Conservation (phyloP, 2,888 invertebrate species). For the Ormyrus labotus region DNA sequence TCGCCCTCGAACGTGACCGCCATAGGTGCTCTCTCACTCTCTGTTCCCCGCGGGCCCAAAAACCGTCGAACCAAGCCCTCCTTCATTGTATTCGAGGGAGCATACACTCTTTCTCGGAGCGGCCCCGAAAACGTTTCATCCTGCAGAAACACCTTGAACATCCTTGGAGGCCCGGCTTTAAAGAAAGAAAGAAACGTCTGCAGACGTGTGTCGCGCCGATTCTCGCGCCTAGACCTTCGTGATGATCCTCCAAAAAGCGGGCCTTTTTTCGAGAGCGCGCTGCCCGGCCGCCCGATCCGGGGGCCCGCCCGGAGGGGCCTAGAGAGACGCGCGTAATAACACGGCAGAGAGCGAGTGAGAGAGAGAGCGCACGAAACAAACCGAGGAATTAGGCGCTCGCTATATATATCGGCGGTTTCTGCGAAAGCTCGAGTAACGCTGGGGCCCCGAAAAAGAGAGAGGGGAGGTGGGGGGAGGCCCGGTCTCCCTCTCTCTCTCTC, state of each 20-base stretch:
- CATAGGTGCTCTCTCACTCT: no score
- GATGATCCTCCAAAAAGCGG: neutral
- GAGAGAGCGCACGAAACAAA: constrained; percentile 70
- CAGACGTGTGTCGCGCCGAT: constrained; percentile 41
- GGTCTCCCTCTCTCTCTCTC: no score
- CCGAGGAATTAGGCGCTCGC: constrained; percentile 69
- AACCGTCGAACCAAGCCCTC: neutral
- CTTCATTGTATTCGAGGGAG: no score
- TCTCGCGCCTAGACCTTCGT: constrained; percentile 52
- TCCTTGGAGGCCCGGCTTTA: constrained; percentile 2
- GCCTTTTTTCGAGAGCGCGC: no score
- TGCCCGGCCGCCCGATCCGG: no score
- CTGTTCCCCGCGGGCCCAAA: no score
- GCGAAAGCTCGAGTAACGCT: constrained; percentile 63
- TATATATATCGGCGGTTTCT: constrained; percentile 65
- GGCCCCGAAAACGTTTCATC: no score
- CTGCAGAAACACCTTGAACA: constrained; percentile 14
- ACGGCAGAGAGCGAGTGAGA: constrained; percentile 57
- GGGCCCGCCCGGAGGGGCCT: constrained; percentile 35
- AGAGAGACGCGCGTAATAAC: constrained; percentile 66
- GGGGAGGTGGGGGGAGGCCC: constrained; percentile 57
- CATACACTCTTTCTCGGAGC: no score
- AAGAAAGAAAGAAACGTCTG: neutral
- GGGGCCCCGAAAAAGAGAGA: constrained; percentile 35
- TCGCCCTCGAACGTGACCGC: no score